Conservation (phyloP, 2,113 vertebrate genomes). For the Procavia capensis region DNA sequence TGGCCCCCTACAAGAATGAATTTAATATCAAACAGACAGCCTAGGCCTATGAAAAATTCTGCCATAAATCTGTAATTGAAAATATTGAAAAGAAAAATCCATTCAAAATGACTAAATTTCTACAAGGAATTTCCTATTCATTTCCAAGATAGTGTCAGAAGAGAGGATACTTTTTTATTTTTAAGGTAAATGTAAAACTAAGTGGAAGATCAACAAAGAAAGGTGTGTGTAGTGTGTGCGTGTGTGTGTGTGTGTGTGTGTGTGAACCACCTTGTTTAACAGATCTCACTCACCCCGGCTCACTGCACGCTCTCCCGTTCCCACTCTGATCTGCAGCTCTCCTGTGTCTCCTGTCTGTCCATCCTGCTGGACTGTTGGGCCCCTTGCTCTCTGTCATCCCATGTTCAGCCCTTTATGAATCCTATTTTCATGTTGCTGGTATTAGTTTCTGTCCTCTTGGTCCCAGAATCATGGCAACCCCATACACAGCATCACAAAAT, state of each 20-base stretch:
- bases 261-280: neutral
- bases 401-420: neutral
- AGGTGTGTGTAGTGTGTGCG: neutral
- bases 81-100: slow-evolving; percentile 64
- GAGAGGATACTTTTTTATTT: neutral
- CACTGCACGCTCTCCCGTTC: neutral
- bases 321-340: neutral
- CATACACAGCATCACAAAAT: too few relatives aligned
- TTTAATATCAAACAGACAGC: slow-evolving; percentile 77
- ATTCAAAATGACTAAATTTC: slow-evolving; percentile 68
- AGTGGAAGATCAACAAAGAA: neutral
- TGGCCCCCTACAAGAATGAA: slow-evolving; percentile 70
- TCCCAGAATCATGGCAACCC: too few relatives aligned
- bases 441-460: too few relatives aligned
- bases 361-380: neutral
- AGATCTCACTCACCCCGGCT: neutral
- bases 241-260: neutral
- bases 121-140: slow-evolving; percentile 40
- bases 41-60: slow-evolving; percentile 63
- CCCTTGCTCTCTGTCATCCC: neutral
- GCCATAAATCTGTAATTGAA: slow-evolving; percentile 76
- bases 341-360: neutral
- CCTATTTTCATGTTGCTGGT: neutral
- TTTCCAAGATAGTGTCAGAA: slow-evolving; percentile 45
- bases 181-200: slow-evolving; percentile 11